A percentile compares a stretch with the other conserved stretches of the same genome.
Conservation (phyloP, 2,113 vertebrate genomes). For the Sakesphorus luctuosus region DNA sequence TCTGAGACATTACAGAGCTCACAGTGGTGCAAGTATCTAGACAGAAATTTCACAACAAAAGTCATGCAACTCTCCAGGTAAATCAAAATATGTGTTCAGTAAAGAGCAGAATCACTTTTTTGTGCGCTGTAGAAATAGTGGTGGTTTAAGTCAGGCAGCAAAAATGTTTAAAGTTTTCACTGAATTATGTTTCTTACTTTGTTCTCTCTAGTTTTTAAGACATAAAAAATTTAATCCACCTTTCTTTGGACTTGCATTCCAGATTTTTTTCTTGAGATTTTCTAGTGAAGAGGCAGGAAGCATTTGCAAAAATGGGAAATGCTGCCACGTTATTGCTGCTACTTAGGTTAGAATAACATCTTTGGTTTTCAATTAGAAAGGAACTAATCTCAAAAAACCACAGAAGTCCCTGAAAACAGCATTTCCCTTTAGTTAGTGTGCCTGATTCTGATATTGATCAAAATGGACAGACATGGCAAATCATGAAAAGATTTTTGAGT, state of each 20-base stretch:
- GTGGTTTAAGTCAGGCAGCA: neutral
- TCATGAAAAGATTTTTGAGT: neutral
- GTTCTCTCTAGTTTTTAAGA: neutral
- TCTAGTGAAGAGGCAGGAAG: neutral
- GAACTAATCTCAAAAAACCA: neutral
- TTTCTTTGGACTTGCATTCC: neutral
- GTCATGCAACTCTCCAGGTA: neutral
- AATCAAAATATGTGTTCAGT: neutral
- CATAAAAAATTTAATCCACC: neutral
- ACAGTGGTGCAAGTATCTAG: neutral
- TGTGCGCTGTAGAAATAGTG: neutral
- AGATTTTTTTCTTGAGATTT: neutral
- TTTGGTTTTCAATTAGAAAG: neutral
- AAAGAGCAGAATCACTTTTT: rapidly evolving
- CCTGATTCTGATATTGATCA: neutral
- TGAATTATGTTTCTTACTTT: neutral
- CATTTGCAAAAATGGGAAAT: neutral
- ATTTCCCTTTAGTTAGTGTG: neutral
- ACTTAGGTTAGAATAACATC: neutral
- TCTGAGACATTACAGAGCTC: neutral
- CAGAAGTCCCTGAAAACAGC: neutral
- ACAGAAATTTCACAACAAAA: neutral
- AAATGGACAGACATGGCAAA: neutral
- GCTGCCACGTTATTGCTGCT: neutral
- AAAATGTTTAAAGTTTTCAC: neutral